Base-by-base conservation (phyloP, 2,797 vertebrate species). In the Borostomias antarcticus region DNA sequence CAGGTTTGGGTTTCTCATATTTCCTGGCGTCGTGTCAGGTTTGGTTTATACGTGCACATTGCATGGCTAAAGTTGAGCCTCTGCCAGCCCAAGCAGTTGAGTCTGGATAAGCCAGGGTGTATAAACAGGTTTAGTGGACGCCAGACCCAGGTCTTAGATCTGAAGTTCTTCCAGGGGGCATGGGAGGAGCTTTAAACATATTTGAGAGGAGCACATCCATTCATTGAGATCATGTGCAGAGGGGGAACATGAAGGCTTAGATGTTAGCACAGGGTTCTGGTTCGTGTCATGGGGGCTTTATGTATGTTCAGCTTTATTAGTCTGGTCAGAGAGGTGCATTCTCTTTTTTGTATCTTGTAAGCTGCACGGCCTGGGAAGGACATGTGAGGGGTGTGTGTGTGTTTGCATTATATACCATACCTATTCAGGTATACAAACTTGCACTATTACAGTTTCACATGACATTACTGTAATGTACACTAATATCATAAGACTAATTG, bases 51-150 rank as follows among this genome's bases (percentile, higher is more conserved):
- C 63, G 56, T 50, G 35, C 50, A 17, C 30, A 48, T 26, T 29
- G 54, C 15, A 58, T 62, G 40, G 57, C 54, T 43, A 29, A 66
- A 9, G 26, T 57, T 48, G 45, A 48, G 19, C 2, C 47, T 6
- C n/a, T 50, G 47, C 21, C 37, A 43, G 37, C 13, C 37, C 13
- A 57, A 77, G 54, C 57, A 73, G 59, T 66, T 73, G 52, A n/a
- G 74, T 70, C 58, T 69, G 17, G 25, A 48, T 58, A 56, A 74
- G 10, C 6, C 23, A 32, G 8, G 15, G 47, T n/a, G 56, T 58
- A 58, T 69, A 58, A 56, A 47, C 58, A 26, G 15, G 35, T 8
- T 30, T 35, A 21, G 63, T 51, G 48, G 58, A 37, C 48, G 5
- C n/a, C 11, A 57, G 40, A 43, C 17, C 23, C 15, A 5, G 10